A percentile compares a stretch with the other conserved stretches of the same genome.
phyloP scores from a whole-genome alignment of 2,888 invertebrate genomes.

The Laothoe populi region DNA sequence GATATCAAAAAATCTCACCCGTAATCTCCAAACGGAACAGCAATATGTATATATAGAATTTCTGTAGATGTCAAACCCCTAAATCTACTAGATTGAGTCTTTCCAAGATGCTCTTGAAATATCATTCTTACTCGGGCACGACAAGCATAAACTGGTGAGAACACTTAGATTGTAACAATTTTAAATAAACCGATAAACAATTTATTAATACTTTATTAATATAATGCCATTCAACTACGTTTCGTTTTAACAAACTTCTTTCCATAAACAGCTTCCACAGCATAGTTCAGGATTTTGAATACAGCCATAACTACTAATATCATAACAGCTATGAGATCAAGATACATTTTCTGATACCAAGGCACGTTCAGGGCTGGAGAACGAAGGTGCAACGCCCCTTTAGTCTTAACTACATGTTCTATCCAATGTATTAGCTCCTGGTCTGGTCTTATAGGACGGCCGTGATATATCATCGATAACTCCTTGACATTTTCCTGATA shows the following conservation, averaged over 20 bases:
- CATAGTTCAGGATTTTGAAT: not conserved
- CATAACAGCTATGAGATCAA: slow-evolving; percentile 50
- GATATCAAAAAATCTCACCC: too few relatives aligned
- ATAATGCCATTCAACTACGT: not conserved
- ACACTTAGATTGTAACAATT: too few relatives aligned
- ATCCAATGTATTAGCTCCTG: slow-evolving; percentile 60
- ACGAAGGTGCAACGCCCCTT: slow-evolving; percentile 57
- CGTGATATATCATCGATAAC: slow-evolving; percentile 56
- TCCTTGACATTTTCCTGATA: slow-evolving; percentile 53
- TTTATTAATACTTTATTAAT: not conserved
- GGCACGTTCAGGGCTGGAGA: slow-evolving; percentile 54
- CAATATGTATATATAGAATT: too few relatives aligned
- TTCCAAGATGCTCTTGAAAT: too few relatives aligned
- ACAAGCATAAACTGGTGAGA: too few relatives aligned
- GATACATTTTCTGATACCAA: slow-evolving; percentile 57
- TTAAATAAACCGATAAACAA: not conserved
- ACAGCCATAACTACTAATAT: not conserved
- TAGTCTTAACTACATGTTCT: slow-evolving; percentile 57
- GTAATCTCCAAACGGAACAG: too few relatives aligned
- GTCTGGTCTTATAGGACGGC: slow-evolving; percentile 51
- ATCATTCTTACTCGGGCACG: too few relatives aligned
- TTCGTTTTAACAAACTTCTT: not conserved
- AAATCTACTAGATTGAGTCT: too few relatives aligned
- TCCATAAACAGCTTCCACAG: not conserved
- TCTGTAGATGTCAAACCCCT: too few relatives aligned